A percentile compares a stretch with the other conserved stretches of the same genome.
Conservation (phyloP, 2,888 invertebrate species). For the Pyrrhosoma nymphula region DNA sequence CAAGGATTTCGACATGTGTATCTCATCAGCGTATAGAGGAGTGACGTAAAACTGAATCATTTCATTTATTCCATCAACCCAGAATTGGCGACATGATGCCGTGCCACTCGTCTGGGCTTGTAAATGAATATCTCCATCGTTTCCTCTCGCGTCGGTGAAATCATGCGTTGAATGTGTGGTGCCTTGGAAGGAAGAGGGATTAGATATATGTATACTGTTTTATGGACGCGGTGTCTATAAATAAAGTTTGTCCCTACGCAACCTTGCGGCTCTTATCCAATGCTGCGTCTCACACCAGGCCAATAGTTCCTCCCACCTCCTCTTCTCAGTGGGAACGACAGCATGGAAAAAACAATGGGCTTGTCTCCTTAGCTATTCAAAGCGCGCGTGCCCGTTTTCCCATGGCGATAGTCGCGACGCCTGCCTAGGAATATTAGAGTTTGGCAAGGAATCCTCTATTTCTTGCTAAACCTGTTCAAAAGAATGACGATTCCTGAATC, state of each 20-base stretch:
- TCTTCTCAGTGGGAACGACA: neutral
- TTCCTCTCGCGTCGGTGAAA: neutral
- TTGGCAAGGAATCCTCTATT: neutral
- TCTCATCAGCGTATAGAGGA: neutral
- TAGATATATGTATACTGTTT: neutral
- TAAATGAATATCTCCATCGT: neutral
- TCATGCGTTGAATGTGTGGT: neutral
- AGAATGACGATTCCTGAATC: neutral
- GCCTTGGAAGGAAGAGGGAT: neutral
- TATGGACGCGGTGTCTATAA: conserved; percentile 1
- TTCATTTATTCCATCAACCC: neutral
- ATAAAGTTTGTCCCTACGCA: neutral
- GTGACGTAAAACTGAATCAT: neutral
- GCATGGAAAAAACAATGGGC: neutral
- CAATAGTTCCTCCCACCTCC: neutral
- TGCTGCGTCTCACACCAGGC: neutral
- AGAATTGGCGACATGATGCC: neutral
- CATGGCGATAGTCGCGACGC: neutral
- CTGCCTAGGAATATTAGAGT: neutral
- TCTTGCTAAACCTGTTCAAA: neutral
- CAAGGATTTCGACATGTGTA: neutral
- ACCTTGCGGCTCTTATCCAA: neutral
- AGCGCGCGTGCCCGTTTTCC: neutral
- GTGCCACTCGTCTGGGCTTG: neutral
- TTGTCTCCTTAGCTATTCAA: neutral